phyloP scores from a whole-genome alignment of 2,113 vertebrate genomes.

The Dolichallabes microphthalmus region DNA sequence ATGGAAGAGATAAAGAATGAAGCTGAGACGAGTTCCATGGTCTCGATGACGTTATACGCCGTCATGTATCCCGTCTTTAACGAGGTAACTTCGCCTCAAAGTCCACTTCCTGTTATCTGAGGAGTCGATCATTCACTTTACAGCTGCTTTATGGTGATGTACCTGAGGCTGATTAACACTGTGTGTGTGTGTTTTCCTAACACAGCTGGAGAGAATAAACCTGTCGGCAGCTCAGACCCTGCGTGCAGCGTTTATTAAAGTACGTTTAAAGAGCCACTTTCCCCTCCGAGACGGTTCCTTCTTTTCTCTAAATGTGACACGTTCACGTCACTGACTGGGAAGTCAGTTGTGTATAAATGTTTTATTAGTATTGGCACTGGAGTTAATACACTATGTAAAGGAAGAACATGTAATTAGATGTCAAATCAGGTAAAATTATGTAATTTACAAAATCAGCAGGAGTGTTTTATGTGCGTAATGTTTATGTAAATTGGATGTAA shows the following conservation, averaged over 20 bases:
- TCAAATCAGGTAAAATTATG: no score
- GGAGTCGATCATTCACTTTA: background rate
- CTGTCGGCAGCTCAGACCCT: slow-evolving; percentile 96
- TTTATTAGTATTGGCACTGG: no score
- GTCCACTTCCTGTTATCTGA: background rate
- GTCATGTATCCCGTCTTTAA: slow-evolving; percentile 99
- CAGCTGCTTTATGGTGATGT: background rate
- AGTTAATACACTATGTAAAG: no score
- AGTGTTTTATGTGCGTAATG: background rate
- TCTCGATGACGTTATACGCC: slow-evolving; percentile 98
- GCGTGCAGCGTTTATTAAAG: slow-evolving; percentile 98
- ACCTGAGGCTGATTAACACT: background rate
- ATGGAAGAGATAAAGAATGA: slow-evolving; percentile 99
- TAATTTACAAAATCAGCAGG: background rate
- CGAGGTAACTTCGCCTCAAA: slow-evolving; percentile 73
- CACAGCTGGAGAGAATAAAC: slow-evolving; percentile 95
- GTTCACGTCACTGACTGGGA: background rate
- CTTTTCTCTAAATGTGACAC: background rate
- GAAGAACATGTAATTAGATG: background rate
- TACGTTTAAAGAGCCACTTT: slow-evolving; percentile 56
- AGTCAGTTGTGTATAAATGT: background rate
- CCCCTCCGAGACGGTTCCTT: background rate
- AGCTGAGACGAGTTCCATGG: slow-evolving; percentile 99
- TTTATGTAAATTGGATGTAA: background rate
- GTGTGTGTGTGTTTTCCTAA: slow-evolving; percentile 36